Conservation (phyloP, 2,888 invertebrate genomes). For the Drosophila paracracens region DNA sequence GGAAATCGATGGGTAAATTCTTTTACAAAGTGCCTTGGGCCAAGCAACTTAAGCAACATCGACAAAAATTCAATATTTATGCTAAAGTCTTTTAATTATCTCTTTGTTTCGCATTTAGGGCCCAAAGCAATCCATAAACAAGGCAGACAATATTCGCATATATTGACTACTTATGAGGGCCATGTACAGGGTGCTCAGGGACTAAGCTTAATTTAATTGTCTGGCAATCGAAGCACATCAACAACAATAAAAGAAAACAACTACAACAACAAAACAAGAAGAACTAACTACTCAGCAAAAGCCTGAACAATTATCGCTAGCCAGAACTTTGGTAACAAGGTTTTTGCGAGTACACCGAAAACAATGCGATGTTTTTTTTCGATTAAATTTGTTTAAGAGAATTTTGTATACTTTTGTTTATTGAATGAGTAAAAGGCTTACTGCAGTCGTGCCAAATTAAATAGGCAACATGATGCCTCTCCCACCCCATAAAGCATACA, state of each 20-base stretch:
- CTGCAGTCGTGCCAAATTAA: no score
- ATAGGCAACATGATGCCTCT: neutral
- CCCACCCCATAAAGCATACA: neutral
- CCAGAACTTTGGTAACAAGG: conserved; percentile 38
- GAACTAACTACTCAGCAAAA: conserved; percentile 12
- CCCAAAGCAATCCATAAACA: neutral
- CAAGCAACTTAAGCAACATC: no score
- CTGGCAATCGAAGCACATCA: conserved; percentile 54
- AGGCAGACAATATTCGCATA: conserved; percentile 11
- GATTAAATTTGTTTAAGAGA: neutral
- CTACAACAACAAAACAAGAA: conserved; percentile 4
- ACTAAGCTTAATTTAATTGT: conserved; percentile 69
- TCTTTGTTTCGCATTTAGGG: conserved; percentile 9
- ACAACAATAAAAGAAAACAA: conserved; percentile 4
- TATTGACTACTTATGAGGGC: conserved; percentile 54
- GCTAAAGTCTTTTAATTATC: conserved; percentile 1
- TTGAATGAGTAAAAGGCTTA: neutral
- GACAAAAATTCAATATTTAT: conserved; percentile 1
- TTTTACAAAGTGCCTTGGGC: neutral
- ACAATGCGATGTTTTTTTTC: neutral
- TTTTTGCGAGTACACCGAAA: conserved; percentile 2
- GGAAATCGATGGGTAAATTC: neutral
- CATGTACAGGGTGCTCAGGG: conserved; percentile 27
- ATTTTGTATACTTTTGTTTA: neutral
- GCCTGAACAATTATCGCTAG: conserved; percentile 56